A percentile compares a stretch with the other conserved stretches of the same genome.
Evolutionary conservation across 2,797 vertebrate genomes (phyloP).

Genomic region (Falco peregrinus): DNA sequence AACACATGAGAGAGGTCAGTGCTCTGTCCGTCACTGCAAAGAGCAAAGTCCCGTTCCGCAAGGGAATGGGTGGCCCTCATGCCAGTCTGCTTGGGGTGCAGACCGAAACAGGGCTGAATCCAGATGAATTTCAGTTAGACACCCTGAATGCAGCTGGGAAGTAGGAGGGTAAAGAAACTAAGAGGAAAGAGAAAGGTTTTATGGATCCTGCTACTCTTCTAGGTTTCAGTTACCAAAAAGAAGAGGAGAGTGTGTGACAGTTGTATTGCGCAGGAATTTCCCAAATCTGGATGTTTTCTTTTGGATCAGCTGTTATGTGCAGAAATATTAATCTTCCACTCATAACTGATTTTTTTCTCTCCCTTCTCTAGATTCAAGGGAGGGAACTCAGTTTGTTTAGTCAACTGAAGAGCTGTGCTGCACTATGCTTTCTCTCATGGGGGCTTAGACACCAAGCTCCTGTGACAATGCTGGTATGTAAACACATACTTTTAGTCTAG

Average conservation of each 20-base stretch:
- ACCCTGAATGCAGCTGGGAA: neutral
- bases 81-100: neutral
- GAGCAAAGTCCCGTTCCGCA: neutral
- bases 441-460: neutral
- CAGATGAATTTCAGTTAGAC: neutral
- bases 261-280: neutral
- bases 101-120: neutral
- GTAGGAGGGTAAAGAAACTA: neutral
- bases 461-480: neutral
- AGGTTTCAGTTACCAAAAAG: neutral
- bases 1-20: neutral
- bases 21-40: neutral
- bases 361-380: neutral
- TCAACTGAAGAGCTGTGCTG: neutral
- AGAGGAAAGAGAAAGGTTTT: neutral
- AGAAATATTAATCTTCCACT: neutral
- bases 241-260: fast-evolving
- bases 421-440: neutral
- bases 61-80: neutral
- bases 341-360: too few relatives aligned
- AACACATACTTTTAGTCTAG: neutral
- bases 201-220: neutral
- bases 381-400: neutral
- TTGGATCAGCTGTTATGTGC: neutral
- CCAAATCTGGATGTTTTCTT: neutral